phyloP scores from a whole-genome alignment of 92 coral and sea anemone genomes.

The Zoanthus sociatus region DNA sequence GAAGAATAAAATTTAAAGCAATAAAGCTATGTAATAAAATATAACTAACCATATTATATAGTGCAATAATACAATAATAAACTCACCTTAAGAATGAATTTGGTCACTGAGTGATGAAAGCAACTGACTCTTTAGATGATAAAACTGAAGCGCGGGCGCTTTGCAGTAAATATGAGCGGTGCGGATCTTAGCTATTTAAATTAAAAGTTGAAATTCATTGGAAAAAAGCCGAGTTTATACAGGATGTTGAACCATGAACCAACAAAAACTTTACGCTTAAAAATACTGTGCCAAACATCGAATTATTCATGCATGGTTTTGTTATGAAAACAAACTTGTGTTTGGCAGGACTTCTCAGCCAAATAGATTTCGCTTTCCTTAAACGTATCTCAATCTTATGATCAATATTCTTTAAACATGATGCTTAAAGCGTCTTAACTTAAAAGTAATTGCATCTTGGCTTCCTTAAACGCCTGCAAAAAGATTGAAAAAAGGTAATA shows the following conservation, averaged over 20 bases:
- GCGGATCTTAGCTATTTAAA: not conserved
- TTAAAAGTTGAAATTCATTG: not conserved
- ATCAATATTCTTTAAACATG: not conserved
- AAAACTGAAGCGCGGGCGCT: not conserved
- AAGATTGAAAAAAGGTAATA: constrained; percentile 9
- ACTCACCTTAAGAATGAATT: constrained; percentile 1
- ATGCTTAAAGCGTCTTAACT: constrained; percentile 11
- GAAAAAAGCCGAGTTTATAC: not conserved
- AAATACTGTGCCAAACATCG: not conserved
- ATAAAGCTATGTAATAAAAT: not conserved
- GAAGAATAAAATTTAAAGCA: no score
- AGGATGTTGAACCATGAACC: not conserved
- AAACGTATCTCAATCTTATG: no score
- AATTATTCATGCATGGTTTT: constrained; percentile 10
- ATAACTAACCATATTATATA: not conserved
- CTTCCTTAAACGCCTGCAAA: not conserved
- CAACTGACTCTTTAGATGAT: not conserved
- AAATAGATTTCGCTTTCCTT: not conserved
- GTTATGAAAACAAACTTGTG: not conserved
- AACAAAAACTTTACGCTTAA: not conserved
- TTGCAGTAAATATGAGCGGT: constrained; percentile 1
- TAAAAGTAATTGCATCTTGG: constrained; percentile 3
- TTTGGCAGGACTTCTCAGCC: not conserved
- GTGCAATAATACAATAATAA: not conserved
- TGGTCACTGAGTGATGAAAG: not conserved